Evolutionary conservation across 2,113 vertebrate species (phyloP), one percentile per base, ranked within the genome.

Genomic region (Turnix velox): DNA sequence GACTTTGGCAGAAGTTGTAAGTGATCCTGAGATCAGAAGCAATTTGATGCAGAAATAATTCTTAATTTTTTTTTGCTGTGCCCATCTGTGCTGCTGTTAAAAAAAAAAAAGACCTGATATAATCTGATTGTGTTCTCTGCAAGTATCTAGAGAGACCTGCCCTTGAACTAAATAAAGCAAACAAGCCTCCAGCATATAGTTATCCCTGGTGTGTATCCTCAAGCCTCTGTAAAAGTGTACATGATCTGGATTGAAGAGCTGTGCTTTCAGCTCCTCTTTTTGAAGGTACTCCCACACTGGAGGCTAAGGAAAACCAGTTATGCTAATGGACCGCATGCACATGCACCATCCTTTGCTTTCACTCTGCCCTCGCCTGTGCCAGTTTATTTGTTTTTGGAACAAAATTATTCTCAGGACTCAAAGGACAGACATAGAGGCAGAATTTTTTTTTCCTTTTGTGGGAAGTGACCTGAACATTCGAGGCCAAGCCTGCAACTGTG

Each of bases 131-230:
- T 77, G 52, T 61, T 67, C 33, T 84, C 48, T 81, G 48, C 69
- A 90, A 94, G 73, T 78, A 88, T 55, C 57, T 61, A 71, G 65
- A 85, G 42, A 84, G 54, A 90, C 73, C 86, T 94, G 88, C 80
- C 65, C 88, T 94, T 95, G 88, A 94, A 91, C 83, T 90, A 88
- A 90, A 92, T 88, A 93, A 84, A 93, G 65, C 69, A 87, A 94
- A 86, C 43, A 86, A 81, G 52, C 86, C 86, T 87, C 52, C 59
- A 92, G 73, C 76, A 81, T 79, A 65, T 88, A 86, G 80, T 88
- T 90, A 77, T 78, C 39, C 90, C 83, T 83, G 78, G 86, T 77
- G 58, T 83, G 72, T 80, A 67, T 92, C 73, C 69, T 52, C 73
- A 42, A 67, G 65, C 25, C 57, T 84, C 33, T 88, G 35, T 75